Percentiles rank a stretch among this genome's conserved stretches.
phyloP scores from a whole-genome alignment of 2,113 vertebrate genomes.

The Cyprinodon tularosa region DNA sequence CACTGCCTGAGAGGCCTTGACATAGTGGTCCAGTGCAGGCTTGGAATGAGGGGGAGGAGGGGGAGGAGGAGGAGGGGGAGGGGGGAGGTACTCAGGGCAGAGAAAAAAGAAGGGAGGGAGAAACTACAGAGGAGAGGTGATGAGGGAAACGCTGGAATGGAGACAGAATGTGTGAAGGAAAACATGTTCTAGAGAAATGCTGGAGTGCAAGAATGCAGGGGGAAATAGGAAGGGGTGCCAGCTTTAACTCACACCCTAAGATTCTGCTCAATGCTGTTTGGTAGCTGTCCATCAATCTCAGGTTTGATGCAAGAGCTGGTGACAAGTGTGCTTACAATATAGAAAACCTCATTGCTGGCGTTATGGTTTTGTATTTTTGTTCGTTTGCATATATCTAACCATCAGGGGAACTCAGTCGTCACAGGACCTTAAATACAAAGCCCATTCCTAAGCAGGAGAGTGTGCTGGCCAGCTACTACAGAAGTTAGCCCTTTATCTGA shows the following conservation, averaged over 20 bases:
- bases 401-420: neutral
- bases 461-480: neutral
- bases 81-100: neutral
- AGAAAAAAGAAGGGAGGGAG: neutral
- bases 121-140: slow-evolving; percentile 26
- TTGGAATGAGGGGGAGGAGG: slow-evolving; percentile 9
- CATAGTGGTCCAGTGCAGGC: slow-evolving; percentile 66
- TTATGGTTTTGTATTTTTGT: neutral
- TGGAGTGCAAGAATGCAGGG: slow-evolving; percentile 27
- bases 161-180: slow-evolving; percentile 31
- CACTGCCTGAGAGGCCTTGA: slow-evolving; percentile 77
- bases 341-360: slow-evolving; percentile 11
- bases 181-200: slow-evolving; percentile 26
- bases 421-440: neutral
- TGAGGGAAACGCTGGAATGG: slow-evolving; percentile 22
- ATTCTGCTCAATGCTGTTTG: slow-evolving; percentile 23
- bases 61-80: slow-evolving; percentile 5
- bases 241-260: slow-evolving; percentile 28
- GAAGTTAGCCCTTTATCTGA: neutral
- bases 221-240: slow-evolving; percentile 31
- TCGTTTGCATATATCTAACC: neutral
- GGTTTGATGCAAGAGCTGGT: slow-evolving; percentile 20
- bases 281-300: slow-evolving; percentile 32
- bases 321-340: slow-evolving; percentile 33
- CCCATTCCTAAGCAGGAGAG: neutral